phyloP scores from a whole-genome alignment of 2,888 invertebrate species.

The Heliconius charithonia region DNA sequence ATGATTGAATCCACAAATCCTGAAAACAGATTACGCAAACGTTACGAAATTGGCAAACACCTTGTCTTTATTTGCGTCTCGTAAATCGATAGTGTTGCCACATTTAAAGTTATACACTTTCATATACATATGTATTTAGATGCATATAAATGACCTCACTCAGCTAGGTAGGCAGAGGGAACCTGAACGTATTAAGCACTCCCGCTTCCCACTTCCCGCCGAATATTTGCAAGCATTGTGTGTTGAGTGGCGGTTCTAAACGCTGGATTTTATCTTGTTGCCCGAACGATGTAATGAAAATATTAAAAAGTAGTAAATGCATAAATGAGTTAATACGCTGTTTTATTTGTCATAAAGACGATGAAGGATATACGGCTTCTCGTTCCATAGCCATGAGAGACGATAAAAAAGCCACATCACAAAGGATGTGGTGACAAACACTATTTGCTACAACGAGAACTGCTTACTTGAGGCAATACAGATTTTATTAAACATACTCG shows the following conservation, averaged over 20 bases:
- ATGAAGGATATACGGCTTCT: slow-evolving; percentile 59
- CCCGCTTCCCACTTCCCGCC: no score
- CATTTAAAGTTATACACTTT: slow-evolving; percentile 2
- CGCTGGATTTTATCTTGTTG: no score
- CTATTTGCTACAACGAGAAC: slow-evolving; percentile 17
- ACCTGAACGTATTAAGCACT: no score
- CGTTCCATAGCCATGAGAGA: slow-evolving; percentile 56
- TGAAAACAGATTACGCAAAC: slow-evolving; percentile 28
- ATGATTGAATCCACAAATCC: slow-evolving; percentile 15
- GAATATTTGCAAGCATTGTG: no score
- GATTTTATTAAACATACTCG: neutral
- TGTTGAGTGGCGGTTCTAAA: no score
- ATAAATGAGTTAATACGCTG: slow-evolving; percentile 19
- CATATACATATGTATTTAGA: slow-evolving; percentile 40
- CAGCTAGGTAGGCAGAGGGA: no score
- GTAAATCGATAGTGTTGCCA: slow-evolving; percentile 26
- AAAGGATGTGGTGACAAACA: slow-evolving; percentile 53
- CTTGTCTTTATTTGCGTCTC: slow-evolving; percentile 21
- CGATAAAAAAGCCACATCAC: slow-evolving; percentile 60
- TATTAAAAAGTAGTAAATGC: no score
- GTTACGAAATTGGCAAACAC: slow-evolving; percentile 36
- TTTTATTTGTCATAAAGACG: slow-evolving; percentile 69
- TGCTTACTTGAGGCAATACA: neutral
- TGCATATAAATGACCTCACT: neutral
- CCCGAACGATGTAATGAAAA: no score